Evolutionary conservation across 2,888 invertebrate genomes (phyloP).

Genomic region (Portevinia maculata): DNA sequence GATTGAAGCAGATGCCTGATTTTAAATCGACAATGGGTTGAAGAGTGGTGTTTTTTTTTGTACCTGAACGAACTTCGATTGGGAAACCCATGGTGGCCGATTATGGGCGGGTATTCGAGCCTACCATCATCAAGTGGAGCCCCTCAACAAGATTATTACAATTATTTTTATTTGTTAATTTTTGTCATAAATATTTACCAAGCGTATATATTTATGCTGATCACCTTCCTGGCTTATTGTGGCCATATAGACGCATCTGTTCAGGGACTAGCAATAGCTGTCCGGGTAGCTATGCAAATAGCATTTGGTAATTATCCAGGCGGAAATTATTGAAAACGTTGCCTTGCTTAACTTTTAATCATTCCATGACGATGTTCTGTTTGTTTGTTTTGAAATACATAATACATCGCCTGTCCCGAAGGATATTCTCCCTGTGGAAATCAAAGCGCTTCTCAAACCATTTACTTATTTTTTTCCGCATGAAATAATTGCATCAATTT

Average conservation of each 20-base stretch:
- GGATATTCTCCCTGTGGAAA: conserved; percentile 12
- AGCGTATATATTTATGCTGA: conserved; percentile 27
- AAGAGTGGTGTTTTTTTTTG: conserved; percentile 8
- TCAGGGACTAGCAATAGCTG: conserved; percentile 4
- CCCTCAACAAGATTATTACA: conserved; percentile 29
- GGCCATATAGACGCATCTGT: conserved; percentile 5
- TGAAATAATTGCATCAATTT: conserved; percentile 17
- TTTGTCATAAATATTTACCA: conserved; percentile 18
- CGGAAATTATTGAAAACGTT: conserved; percentile 66
- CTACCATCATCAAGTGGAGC: too few relatives aligned
- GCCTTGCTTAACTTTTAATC: conserved; percentile 61
- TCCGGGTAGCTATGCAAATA: conserved; percentile 11
- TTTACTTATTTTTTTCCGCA: not conserved
- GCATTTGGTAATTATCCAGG: conserved; percentile 64
- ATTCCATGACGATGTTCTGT: conserved; percentile 14
- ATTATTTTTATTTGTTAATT: conserved; percentile 12
- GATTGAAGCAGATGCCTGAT: conserved; percentile 66
- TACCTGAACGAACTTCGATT: conserved; percentile 15
- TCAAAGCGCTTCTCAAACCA: conserved; percentile 7
- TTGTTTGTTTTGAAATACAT: not conserved
- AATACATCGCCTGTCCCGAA: not conserved
- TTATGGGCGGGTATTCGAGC: conserved; percentile 55
- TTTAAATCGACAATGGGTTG: conserved; percentile 66
- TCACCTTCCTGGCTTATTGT: conserved; percentile 19
- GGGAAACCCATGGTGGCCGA: conserved; percentile 41